These are phyloP conservation scores for Caerostris extrusa DNA, from an alignment of 1,140 invertebrate species.

Conservation along the genomic window DNA sequence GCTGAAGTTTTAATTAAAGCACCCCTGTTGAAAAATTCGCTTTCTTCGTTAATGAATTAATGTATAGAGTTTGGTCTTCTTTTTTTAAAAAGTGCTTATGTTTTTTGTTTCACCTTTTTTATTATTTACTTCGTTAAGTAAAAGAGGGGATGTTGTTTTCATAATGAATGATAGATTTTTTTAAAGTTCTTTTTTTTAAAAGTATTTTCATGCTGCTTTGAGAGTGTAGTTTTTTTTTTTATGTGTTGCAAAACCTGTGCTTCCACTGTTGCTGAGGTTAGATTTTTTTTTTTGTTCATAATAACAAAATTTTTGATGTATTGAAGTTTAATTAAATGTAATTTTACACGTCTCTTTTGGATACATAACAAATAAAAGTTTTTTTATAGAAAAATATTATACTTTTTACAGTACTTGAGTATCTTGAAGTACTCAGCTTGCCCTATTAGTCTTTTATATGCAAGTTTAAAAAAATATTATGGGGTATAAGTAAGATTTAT, in stretches of 20 bases:
- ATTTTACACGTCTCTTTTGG: background rate
- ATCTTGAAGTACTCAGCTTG: no score
- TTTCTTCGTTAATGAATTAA: conserved; percentile 11
- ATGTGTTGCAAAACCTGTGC: no score
- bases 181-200: background rate
- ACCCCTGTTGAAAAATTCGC: background rate
- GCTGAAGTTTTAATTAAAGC: conserved; percentile 42
- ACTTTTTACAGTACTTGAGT: no score
- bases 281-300: no score
- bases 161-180: background rate
- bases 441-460: no score
- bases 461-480: no score
- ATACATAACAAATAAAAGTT: background rate
- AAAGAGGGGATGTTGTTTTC: background rate
- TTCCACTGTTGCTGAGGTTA: no score
- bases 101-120: background rate
- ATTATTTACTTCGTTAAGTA: background rate
- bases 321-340: no score
- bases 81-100: background rate
- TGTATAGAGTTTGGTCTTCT: background rate
- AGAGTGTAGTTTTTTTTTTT: no score
- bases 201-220: background rate
- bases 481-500: no score
- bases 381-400: no score
- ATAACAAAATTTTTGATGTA: no score